Evolutionary conservation across 2,113 vertebrate genomes (phyloP).

Genomic region (Melanerpes formicivorus): DNA sequence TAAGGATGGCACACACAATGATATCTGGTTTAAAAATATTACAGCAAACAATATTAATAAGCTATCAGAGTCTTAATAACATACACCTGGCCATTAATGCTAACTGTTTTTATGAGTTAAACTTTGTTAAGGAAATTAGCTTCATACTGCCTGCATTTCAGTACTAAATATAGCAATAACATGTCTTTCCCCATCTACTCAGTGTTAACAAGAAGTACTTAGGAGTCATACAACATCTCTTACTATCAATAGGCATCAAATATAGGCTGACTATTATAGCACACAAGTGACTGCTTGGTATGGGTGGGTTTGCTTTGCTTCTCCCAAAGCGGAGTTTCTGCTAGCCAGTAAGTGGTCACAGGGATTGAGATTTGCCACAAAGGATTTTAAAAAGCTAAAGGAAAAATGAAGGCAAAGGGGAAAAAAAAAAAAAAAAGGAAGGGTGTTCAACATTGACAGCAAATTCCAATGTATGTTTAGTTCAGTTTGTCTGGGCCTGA

Average conservation of each 20-base stretch:
- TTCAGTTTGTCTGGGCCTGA: constrained; percentile 21
- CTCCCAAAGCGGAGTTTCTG: not conserved
- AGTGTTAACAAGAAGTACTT: not conserved
- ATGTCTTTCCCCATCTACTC: not conserved
- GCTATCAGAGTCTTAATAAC: not conserved
- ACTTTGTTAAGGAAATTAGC: not conserved
- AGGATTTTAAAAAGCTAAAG: constrained; percentile 30
- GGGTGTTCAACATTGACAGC: constrained; percentile 10
- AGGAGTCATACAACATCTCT: not conserved
- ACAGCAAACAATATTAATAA: not conserved
- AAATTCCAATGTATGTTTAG: not conserved
- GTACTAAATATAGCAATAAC: not conserved
- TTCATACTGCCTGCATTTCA: not conserved
- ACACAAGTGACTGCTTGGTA: not conserved
- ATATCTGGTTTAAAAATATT: not conserved
- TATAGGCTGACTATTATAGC: not conserved
- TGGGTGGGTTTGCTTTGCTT: not conserved
- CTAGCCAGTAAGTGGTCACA: not conserved
- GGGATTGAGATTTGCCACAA: not conserved
- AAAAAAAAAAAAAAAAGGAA: not conserved
- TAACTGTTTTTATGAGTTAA: not conserved
- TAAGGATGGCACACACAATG: not conserved
- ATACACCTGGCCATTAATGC: not conserved
- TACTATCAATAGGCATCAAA: not conserved
- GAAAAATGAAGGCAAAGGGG: not conserved